Base-by-base conservation (phyloP, 1,140 invertebrate genomes). In the Chymomyza costata region DNA sequence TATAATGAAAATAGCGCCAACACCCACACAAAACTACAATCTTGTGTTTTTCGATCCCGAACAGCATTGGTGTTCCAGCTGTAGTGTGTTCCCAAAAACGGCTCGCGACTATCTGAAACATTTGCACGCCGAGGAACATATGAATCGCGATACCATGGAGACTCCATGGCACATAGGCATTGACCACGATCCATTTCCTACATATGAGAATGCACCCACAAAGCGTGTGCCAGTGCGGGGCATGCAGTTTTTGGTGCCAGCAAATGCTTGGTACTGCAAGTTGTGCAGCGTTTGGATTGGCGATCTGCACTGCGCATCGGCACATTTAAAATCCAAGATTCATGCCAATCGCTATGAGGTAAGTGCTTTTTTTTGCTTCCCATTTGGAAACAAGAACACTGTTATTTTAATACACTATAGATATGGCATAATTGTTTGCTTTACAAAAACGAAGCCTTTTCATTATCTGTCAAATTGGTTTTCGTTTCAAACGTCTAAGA, bases 241-340 rank as follows among this genome's bases (percentile, higher is more conserved):
- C 11, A 86, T 95, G 31, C 93, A 95, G 81, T 95, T 95, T 86
- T 92, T 95, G 83, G 91, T 93, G 53, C 92, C 94, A 3, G 91
- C 93, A 0, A 92, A 92, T 8, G 92, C 93, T n/a, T 95, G 94
- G 94, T 96, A 93, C 86, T 96, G 94, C 85, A 93, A 93, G 74
- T 87, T 96, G 21, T 96, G 94, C 65, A 90, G 93, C 81, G 88
- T 90, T 54, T 96, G 93, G 92, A 94, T 95, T 61, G 94, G 94
- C 0, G 94, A 96, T 84, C 88, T 94, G 32, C 93, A 95, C 84
- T 94, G 94, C 85, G 93, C 93, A 6, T 93, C 92, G 16, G 88
- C 92, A 2, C 94, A 96, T 87, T 86, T 96, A 35, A 94, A 94
- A 73, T 94, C 92, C 0, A 87, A 91, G 44, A 82, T 87, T 3